phyloP scores from a whole-genome alignment of 2,797 vertebrate species.

The Syngnathus rostellatus region DNA sequence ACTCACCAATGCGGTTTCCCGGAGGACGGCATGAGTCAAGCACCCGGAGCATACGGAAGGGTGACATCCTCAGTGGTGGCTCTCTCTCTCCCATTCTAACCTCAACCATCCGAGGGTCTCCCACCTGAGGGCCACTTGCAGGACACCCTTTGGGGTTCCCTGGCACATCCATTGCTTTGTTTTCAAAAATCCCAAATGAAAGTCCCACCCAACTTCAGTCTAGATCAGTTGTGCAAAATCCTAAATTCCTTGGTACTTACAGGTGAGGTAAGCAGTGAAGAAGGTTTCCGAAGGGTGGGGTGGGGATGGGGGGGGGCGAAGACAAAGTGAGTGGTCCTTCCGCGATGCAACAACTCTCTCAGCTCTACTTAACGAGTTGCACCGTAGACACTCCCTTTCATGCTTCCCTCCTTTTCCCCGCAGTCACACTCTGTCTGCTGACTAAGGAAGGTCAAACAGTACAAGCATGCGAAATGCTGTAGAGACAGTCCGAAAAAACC shows the following conservation, averaged over 20 bases:
- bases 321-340: slow-evolving; percentile 11
- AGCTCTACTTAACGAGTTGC: slow-evolving; percentile 39
- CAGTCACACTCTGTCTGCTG: slow-evolving; percentile 56
- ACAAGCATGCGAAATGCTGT: slow-evolving; percentile 49
- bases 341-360: slow-evolving; percentile 48
- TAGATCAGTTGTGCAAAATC: slow-evolving; percentile 14
- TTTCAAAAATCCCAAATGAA: slow-evolving; percentile 7
- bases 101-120: slow-evolving; percentile 41
- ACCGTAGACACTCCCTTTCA: slow-evolving; percentile 40
- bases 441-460: slow-evolving; percentile 66
- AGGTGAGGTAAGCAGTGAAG: slow-evolving; percentile 16
- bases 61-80: slow-evolving; percentile 57
- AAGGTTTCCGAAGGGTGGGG: slow-evolving; percentile 14
- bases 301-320: slow-evolving; percentile 7
- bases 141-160: slow-evolving; percentile 39
- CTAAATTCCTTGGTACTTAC: slow-evolving; percentile 8
- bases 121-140: slow-evolving; percentile 26
- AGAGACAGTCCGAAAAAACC: slow-evolving; percentile 29
- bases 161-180: slow-evolving; percentile 35
- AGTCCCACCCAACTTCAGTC: slow-evolving; percentile 7
- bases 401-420: slow-evolving; percentile 37
- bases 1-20: slow-evolving; percentile 68
- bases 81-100: slow-evolving; percentile 55
- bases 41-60: slow-evolving; percentile 68
- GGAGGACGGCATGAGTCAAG: slow-evolving; percentile 64